Conservation (phyloP, 2,797 vertebrate genomes). For the Enteromius afrohamiltoni region DNA sequence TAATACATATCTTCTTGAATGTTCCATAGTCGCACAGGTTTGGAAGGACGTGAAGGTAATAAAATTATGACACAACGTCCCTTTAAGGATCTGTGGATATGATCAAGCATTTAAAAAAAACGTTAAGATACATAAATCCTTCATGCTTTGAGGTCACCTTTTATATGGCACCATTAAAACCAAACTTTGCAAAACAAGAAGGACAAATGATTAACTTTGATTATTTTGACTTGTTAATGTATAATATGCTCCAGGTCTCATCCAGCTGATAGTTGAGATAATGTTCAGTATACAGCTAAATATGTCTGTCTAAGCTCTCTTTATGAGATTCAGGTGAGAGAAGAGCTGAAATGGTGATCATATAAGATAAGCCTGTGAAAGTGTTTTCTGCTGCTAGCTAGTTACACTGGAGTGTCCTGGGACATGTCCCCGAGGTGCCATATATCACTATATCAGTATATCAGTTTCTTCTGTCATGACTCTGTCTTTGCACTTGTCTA, state of each 20-base stretch:
- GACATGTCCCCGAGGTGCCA: background rate
- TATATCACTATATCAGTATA: conserved; percentile 9
- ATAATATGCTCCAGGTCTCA: conserved; percentile 22
- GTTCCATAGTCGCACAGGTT: background rate
- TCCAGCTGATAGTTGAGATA: background rate
- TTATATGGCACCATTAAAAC: conserved; percentile 11
- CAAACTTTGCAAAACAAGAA: conserved; percentile 30
- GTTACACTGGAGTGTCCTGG: background rate
- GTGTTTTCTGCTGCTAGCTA: conserved; percentile 10
- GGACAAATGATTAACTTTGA: conserved; percentile 52
- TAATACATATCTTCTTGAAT: background rate
- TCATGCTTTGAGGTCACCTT: conserved; percentile 20
- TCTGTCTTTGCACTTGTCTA: conserved; percentile 38
- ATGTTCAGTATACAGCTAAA: conserved; percentile 15
- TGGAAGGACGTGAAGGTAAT: background rate
- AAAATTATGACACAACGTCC: background rate
- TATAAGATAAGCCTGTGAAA: conserved; percentile 6
- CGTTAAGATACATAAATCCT: conserved; percentile 7
- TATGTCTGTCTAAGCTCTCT: background rate
- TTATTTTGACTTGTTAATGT: conserved; percentile 36
- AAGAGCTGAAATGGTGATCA: background rate
- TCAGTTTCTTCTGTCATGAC: conserved; percentile 14
- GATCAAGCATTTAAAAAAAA: background rate
- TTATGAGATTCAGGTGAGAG: conserved; percentile 2
- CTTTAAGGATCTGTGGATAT: background rate